phyloP scores from a whole-genome alignment of 1,140 invertebrate genomes.

The Teleogryllus occipitalis region DNA sequence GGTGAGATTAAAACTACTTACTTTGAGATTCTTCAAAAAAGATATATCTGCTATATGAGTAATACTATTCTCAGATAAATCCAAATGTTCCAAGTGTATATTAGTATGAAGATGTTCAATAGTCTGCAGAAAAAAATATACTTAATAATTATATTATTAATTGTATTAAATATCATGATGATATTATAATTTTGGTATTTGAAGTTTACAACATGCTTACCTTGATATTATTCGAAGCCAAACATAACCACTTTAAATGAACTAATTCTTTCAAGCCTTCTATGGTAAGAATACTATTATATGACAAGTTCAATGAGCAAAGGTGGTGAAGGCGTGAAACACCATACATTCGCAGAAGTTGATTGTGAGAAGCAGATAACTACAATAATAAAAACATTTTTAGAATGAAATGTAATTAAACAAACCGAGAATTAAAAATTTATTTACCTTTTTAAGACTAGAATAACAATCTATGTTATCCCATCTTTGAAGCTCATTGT shows the following conservation, averaged over 20 bases:
- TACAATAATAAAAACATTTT: slow-evolving; percentile 38
- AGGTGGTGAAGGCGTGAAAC: slow-evolving; percentile 69
- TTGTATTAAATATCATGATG: too few species aligned
- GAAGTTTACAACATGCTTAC: slow-evolving; percentile 31
- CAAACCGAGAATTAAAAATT: slow-evolving; percentile 16
- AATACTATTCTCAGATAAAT: slow-evolving; percentile 84
- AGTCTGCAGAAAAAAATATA: slow-evolving; percentile 46
- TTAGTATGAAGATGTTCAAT: slow-evolving; percentile 81
- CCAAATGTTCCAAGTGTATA: slow-evolving; percentile 67
- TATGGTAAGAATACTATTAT: slow-evolving; percentile 80
- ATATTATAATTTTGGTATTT: not conserved
- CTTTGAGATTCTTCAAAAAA: slow-evolving; percentile 68
- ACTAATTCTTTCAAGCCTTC: slow-evolving; percentile 79
- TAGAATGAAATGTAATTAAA: slow-evolving; percentile 15
- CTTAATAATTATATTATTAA: not conserved
- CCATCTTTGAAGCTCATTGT: slow-evolving; percentile 77
- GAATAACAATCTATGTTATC: slow-evolving; percentile 77
- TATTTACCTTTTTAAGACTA: slow-evolving; percentile 66
- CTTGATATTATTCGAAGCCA: slow-evolving; percentile 66
- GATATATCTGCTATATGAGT: slow-evolving; percentile 75
- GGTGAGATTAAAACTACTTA: slow-evolving; percentile 34
- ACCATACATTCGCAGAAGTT: slow-evolving; percentile 77
- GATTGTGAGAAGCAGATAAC: slow-evolving; percentile 77
- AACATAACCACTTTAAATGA: slow-evolving; percentile 65
- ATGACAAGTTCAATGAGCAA: slow-evolving; percentile 70